Conservation (phyloP, 2,797 vertebrate genomes). For the Corythornis leucogaster region DNA sequence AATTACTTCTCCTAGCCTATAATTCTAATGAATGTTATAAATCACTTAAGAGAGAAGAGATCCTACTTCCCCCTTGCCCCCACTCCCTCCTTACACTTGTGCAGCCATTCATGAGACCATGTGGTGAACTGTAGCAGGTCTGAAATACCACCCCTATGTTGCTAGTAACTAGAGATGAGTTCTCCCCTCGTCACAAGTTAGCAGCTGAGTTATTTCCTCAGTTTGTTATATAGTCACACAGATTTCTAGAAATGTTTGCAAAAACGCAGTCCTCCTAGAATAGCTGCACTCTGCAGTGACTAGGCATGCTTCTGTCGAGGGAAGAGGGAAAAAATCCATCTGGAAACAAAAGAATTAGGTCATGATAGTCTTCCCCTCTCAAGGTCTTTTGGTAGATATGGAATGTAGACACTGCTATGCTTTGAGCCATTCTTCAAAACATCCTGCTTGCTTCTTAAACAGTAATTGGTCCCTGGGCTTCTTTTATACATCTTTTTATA, state of each 20-base stretch:
- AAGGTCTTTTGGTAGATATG: conserved; percentile 5
- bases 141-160: background rate
- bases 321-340: background rate
- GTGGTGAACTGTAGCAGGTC: background rate
- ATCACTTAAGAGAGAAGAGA: background rate
- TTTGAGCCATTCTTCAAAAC: conserved; percentile 4
- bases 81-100: background rate
- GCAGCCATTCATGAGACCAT: background rate
- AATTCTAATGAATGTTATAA: background rate
- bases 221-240: background rate
- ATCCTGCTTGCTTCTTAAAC: conserved; percentile 15
- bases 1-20: background rate
- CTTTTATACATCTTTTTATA: background rate
- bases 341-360: conserved; percentile 29
- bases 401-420: background rate
- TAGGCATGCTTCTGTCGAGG: background rate
- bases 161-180: background rate
- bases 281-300: background rate
- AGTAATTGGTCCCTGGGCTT: background rate
- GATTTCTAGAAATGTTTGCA: background rate
- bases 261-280: background rate
- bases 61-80: background rate
- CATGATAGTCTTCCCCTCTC: background rate
- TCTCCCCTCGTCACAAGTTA: background rate
- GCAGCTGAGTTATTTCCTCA: background rate